Conservation (phyloP, 1,140 invertebrate species). For the Nautilus pompilius region DNA sequence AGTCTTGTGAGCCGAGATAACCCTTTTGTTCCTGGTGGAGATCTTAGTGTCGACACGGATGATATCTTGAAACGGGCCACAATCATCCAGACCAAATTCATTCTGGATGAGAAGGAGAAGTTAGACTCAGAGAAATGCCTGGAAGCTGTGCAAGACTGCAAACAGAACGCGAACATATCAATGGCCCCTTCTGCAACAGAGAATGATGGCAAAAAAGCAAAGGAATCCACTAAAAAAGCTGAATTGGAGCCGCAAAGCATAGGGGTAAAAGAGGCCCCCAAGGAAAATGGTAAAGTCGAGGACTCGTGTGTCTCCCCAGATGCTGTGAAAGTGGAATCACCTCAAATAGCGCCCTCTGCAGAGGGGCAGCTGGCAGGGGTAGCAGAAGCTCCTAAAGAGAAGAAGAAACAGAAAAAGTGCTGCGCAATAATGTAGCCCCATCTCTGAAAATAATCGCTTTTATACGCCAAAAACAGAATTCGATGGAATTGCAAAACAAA, state of each 20-base stretch:
- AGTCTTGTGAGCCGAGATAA: constrained; percentile 96
- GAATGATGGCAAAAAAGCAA: not conserved
- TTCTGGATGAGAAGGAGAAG: constrained; percentile 27
- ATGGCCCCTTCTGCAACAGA: not conserved
- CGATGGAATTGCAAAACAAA: not conserved
- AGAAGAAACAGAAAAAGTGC: constrained; percentile 42
- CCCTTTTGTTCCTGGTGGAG: constrained; percentile 92
- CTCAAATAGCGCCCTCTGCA: too few relatives aligned
- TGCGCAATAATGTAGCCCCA: constrained; percentile 33
- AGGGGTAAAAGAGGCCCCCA: constrained; percentile 12
- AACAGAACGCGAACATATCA: not conserved
- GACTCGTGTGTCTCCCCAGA: constrained; percentile 24
- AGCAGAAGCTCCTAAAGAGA: constrained; percentile 20
- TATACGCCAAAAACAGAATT: not conserved
- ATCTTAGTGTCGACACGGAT: constrained; percentile 90
- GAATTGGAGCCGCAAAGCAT: constrained; percentile 2
- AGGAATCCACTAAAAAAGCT: not conserved
- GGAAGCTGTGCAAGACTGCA: not conserved
- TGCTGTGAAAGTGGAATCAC: constrained; percentile 20
- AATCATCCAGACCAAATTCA: constrained; percentile 47
- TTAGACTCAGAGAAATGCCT: not conserved
- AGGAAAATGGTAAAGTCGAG: constrained; percentile 35
- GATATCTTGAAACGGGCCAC: constrained; percentile 78
- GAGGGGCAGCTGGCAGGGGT: too few relatives aligned
- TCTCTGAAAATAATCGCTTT: not conserved